Conservation (phyloP, 2,888 invertebrate species). For the Drosophila falleni region DNA sequence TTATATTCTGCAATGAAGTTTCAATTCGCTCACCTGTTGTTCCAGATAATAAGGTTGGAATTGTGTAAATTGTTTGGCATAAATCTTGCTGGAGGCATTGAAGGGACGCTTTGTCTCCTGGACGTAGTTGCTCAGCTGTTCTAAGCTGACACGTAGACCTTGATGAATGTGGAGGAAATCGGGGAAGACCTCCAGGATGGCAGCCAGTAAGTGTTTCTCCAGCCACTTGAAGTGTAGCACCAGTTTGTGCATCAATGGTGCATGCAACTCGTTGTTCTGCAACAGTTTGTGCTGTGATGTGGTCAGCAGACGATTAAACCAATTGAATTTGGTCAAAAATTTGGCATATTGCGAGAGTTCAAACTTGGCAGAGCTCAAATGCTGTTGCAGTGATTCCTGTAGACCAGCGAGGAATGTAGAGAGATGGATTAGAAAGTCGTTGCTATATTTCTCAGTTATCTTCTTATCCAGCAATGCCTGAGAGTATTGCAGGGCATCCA, state of each 20-base stretch:
- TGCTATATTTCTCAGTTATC: slow-evolving; percentile 80
- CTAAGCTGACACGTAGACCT: slow-evolving; percentile 53
- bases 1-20: neutral
- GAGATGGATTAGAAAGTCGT: slow-evolving; percentile 75
- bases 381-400: slow-evolving; percentile 52
- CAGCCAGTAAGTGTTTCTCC: slow-evolving; percentile 87
- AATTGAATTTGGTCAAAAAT: slow-evolving; percentile 74
- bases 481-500: slow-evolving; percentile 82
- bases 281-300: slow-evolving; percentile 76
- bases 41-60: slow-evolving; percentile 80
- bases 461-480: slow-evolving; percentile 72
- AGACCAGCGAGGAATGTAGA: slow-evolving; percentile 68
- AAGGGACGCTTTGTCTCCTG: slow-evolving; percentile 74
- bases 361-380: slow-evolving; percentile 61
- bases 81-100: slow-evolving; percentile 78
- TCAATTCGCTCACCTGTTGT: slow-evolving; percentile 65
- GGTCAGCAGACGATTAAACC: slow-evolving; percentile 82
- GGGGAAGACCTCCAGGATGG: slow-evolving; percentile 43
- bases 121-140: slow-evolving; percentile 68
- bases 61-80: slow-evolving; percentile 80
- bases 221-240: slow-evolving; percentile 92
- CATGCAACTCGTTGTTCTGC: slow-evolving; percentile 83
- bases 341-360: slow-evolving; percentile 67
- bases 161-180: slow-evolving; percentile 21
- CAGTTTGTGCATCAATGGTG: slow-evolving; percentile 88